Evolutionary conservation across 2,113 vertebrate species (phyloP), one percentile per base, ranked within the genome.

Genomic region (Myotis lucifugus): DNA sequence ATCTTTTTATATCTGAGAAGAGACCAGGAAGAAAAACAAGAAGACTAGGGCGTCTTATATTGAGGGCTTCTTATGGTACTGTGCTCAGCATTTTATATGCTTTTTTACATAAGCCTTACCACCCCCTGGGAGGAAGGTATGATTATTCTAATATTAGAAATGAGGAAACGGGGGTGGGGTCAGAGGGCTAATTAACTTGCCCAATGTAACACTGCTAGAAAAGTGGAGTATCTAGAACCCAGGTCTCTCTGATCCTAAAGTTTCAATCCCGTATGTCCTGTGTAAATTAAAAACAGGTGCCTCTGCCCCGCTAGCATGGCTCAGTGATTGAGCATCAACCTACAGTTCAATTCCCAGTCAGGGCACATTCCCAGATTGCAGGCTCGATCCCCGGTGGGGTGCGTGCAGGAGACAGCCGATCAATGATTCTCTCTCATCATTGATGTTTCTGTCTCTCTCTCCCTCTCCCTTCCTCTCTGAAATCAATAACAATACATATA

Each of bases 1-100:
- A 56, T 46, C 52, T 85, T 93, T 93, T 91, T 81, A 50, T 76
- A 70, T 66, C 32, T 56, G 46, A 29, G 59, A 94, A 95, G 72
- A 87, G 13, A 37, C 23, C 59, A 6, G 29, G 42, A 95, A 76
- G 66, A 61, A 88, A 84, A 93, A 90, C 21, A 50, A 67, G 86
- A 95, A 67, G 11, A 72, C 23, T 40, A 88, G n/a, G 2, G 21
- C 27, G 9, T 61, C n/a, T 76, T 59, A 34, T 79, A 77, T 32
- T 66, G 29, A 94, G 46, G 69, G 50, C 25, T 92, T 84, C 66
- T 34, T 74, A 90, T 23, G 34, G 17, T 66, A 79, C n/a, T 74
- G 9, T 72, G 34, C 66, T 94, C 54, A 66, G 74, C 76, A 34
- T 17, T 91, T 69, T 88, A 34, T 46, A 21, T 70, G n/a, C 17